Conservation (phyloP, 64 coral and sea anemone genomes). For the Montipora efflorescens region DNA sequence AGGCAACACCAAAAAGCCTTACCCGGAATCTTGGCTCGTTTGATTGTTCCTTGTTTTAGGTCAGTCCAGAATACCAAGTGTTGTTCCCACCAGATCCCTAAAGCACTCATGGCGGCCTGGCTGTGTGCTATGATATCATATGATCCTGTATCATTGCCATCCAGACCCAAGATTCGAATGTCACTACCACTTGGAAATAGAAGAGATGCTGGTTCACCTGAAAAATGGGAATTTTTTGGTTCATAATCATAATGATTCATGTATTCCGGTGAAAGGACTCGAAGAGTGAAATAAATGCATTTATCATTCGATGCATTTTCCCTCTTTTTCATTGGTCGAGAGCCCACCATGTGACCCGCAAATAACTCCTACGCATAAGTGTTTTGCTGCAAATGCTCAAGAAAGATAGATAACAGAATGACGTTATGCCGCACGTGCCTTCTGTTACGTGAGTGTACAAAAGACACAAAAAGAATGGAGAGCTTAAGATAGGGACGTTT, state of each 20-base stretch:
- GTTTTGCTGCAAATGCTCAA: too few relatives aligned
- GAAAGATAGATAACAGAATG: too few relatives aligned
- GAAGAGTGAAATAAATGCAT: too few relatives aligned
- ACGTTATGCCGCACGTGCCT: neutral
- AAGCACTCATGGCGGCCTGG: constrained; percentile 15
- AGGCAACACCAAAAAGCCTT: neutral
- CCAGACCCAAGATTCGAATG: constrained; percentile 16
- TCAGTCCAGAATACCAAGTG: constrained; percentile 59
- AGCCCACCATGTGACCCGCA: too few relatives aligned
- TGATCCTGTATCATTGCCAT: neutral
- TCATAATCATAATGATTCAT: too few relatives aligned
- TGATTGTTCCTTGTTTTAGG: constrained; percentile 36
- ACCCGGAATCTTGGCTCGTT: constrained; percentile 61
- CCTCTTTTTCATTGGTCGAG: too few relatives aligned
- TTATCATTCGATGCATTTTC: too few relatives aligned
- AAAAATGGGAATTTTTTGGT: neutral
- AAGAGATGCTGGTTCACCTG: constrained; percentile 45
- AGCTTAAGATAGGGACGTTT: neutral
- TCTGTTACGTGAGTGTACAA: neutral
- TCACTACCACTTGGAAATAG: constrained; percentile 45
- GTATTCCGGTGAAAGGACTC: too few relatives aligned
- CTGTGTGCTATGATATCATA: constrained; percentile 10
- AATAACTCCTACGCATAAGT: too few relatives aligned
- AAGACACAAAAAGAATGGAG: neutral
- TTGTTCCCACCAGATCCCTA: constrained; percentile 23